phyloP scores from a whole-genome alignment of 2,888 invertebrate genomes.

The Octodonta nipae region DNA sequence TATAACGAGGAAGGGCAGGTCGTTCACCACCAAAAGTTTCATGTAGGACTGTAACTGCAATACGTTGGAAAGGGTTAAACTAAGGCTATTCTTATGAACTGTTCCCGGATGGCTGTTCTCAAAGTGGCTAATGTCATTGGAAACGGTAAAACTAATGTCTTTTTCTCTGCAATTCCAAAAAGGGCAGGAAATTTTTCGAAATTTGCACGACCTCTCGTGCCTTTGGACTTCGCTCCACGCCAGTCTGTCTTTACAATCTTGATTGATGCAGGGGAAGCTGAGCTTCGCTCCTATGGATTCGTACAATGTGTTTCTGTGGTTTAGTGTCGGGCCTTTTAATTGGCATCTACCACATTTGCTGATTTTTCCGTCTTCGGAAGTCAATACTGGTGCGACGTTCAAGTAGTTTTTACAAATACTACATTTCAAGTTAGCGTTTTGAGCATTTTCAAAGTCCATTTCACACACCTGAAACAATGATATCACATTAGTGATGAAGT shows the following conservation, averaged over 20 bases:
- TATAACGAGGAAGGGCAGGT: slow-evolving; percentile 12
- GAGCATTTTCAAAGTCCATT: slow-evolving; percentile 12
- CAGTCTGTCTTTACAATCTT: slow-evolving; percentile 9
- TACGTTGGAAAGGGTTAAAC: slow-evolving; percentile 9
- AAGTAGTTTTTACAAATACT: slow-evolving; percentile 14
- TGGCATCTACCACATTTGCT: slow-evolving; percentile 14
- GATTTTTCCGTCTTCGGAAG: slow-evolving; percentile 14
- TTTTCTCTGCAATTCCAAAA: slow-evolving; percentile 16
- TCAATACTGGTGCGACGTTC: slow-evolving; percentile 14
- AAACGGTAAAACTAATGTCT: slow-evolving; percentile 8
- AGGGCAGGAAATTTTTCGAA: slow-evolving; percentile 11
- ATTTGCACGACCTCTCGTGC: slow-evolving; percentile 13
- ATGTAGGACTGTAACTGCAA: slow-evolving; percentile 13
- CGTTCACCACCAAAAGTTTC: slow-evolving; percentile 10
- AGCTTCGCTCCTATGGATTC: slow-evolving; percentile 14
- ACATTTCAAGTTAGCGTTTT: slow-evolving; percentile 12
- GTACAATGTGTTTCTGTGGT: slow-evolving; percentile 13
- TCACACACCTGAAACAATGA: too few species aligned
- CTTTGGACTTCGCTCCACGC: slow-evolving; percentile 12
- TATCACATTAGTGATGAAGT: too few species aligned
- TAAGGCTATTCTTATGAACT: slow-evolving; percentile 7
- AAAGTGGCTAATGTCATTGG: slow-evolving; percentile 12
- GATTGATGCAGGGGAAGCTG: slow-evolving; percentile 12
- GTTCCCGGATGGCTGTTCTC: slow-evolving; percentile 14
- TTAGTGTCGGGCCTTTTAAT: slow-evolving; percentile 9